Evolutionary conservation across 2,888 invertebrate species (phyloP), one percentile per base, ranked within the genome.

Genomic region (Microctonus hyperodae): DNA sequence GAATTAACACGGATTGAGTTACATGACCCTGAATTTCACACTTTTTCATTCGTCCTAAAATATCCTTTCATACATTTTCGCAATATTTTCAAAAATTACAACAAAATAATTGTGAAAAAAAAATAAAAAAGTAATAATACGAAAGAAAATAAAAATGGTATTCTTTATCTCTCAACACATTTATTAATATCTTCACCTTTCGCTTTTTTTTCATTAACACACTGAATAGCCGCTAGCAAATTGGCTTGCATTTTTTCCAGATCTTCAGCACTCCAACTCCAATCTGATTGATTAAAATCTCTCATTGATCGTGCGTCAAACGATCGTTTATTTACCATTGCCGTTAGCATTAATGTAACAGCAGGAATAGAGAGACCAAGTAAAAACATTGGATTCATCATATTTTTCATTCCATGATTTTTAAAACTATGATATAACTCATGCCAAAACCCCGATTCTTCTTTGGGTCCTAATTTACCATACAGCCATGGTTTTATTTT

Each of bases 311-410:
- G 70, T 6, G 73, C 76, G 10, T 44, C 16, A 16, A 80, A 58
- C 0, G 82, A 81, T 23, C 81, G 72, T 20, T 80, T 80, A 20
- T 79, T 79, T 3, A 82, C 77, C 1, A 82, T 74, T 0, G 81
- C 82, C 1, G 79, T 78, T 1, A 82, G 74, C 80, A 82, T 80
- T 11, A 82, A 70, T 0, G 82, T 82, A 50, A 82, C 72, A 11
- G 79, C 79, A 0, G 82, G 82, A 20, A 82, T 77, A 0, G 81
- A 80, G 76, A 82, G 78, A 0, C 82, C 81, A 7, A 82, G 64
- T 6, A 82, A 65, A 69, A 82, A 82, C 65, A 78, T 78, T 7
- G 82, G 82, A 56, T 79, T 79, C 81, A 81, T 82, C 20, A 82
- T 76, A 55, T 82, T 82, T 68, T 79, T 82, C 70, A 82, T 67